Base-by-base conservation (phyloP, 1,140 invertebrate species). In the Drosophila tropicalis region DNA sequence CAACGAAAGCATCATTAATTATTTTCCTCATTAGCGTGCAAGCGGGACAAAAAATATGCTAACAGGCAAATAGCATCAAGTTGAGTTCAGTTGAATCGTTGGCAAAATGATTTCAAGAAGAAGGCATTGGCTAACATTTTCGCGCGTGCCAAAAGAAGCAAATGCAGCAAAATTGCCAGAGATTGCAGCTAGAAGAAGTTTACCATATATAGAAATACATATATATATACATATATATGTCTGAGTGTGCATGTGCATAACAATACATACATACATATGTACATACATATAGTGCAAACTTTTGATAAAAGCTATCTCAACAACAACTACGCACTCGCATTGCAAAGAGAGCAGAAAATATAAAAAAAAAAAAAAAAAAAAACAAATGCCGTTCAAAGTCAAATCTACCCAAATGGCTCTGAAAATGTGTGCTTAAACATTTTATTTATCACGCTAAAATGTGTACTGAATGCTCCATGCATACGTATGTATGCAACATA, bases 391-490 rank as follows among this genome's bases (percentile, higher is more conserved):
- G 72, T 87, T 86, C 75, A 79, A 82, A 86, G 83, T 86, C 83
- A 83, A 87, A 86, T 86, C 83, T 86, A 87, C 65, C 87, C 72
- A 87, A 51, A 87, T 79, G 72, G 72, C 58, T 84, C 70, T 70
- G 22, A 68, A 86, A 86, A 86, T 87, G 84, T 86, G 83, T 89
- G 83, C 83, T 86, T 86, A 86, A 86, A 86, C 83, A 87, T 86
- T 86, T 86, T 86, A 86, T 86, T 86, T 86, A 86, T 86, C 83
- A 87, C 84, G 72, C 79, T 51, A 81, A 86, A 87, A 87, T 83
- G 76, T 70, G 76, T 70, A 73, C 76, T 15, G 41, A 3, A 72
- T 76, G 73, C 65, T 65, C 51, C 40, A 75, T 47, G 61, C 73
- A 66, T 74, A 29, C 63, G 51, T 65, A 57, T 60, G 55, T 29